Evolutionary conservation across 2,797 vertebrate genomes (phyloP).

Genomic region (Cryptoblepharus egeriae): DNA sequence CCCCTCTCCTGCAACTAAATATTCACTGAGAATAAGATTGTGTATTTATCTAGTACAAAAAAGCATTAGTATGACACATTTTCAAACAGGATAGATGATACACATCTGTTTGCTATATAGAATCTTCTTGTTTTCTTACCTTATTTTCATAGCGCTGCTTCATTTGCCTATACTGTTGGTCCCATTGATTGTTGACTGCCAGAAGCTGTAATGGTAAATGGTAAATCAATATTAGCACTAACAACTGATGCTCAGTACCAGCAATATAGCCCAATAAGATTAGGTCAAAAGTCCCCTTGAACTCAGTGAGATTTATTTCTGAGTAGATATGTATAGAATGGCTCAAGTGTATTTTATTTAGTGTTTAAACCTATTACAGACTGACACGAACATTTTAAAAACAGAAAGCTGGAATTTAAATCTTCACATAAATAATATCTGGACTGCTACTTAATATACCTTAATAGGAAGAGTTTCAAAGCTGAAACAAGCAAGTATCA

Average conservation of each 20-base stretch:
- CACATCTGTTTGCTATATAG: neutral
- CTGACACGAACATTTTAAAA: too few relatives aligned
- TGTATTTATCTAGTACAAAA: neutral
- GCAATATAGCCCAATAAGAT: too few relatives aligned
- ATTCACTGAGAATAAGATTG: neutral
- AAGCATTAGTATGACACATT: neutral
- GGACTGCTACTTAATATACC: neutral
- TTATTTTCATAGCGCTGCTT: conserved; percentile 79
- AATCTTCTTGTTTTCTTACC: conserved; percentile 68
- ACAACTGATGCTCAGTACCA: too few relatives aligned
- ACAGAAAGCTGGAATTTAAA: too few relatives aligned
- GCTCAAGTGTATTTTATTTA: too few relatives aligned
- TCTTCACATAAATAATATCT: too few relatives aligned
- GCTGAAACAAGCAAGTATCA: too few relatives aligned
- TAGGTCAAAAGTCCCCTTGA: too few relatives aligned
- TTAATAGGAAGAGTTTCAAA: neutral
- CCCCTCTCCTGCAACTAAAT: neutral
- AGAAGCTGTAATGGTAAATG: conserved; percentile 84
- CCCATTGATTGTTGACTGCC: conserved; percentile 88
- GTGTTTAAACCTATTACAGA: too few relatives aligned
- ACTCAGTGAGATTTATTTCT: too few relatives aligned
- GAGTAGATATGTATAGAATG: too few relatives aligned
- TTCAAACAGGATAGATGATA: neutral
- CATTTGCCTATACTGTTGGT: conserved; percentile 84
- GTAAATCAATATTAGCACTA: conserved; percentile 41